Conservation (phyloP, 2,113 vertebrate genomes). For the Poeciliopsis occidentalis region DNA sequence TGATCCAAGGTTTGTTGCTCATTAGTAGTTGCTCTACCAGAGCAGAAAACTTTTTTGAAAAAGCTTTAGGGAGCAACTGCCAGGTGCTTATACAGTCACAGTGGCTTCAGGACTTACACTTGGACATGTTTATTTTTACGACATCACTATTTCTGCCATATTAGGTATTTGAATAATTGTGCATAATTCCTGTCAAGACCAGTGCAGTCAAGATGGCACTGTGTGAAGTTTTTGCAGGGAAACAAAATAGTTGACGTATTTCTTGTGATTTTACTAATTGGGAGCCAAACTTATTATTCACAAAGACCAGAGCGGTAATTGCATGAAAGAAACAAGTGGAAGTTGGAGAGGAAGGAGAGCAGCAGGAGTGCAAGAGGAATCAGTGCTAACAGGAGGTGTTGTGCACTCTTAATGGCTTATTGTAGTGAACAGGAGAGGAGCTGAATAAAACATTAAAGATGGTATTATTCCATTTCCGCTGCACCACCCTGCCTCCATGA, state of each 20-base stretch:
- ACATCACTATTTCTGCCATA: neutral
- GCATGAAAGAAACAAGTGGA: slow-evolving; percentile 8
- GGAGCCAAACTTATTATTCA: slow-evolving; percentile 32
- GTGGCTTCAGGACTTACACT: slow-evolving; percentile 21
- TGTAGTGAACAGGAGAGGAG: slow-evolving; percentile 57
- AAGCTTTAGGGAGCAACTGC: slow-evolving; percentile 1
- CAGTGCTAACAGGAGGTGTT: slow-evolving; percentile 31
- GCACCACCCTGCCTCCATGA: slow-evolving; percentile 37
- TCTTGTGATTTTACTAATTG: slow-evolving; percentile 14
- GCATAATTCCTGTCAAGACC: slow-evolving; percentile 6
- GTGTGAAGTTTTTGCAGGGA: neutral
- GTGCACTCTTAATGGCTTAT: slow-evolving; percentile 38
- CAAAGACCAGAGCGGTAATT: slow-evolving; percentile 16
- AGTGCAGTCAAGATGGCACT: slow-evolving; percentile 6
- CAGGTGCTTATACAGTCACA: neutral
- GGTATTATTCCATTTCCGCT: slow-evolving; percentile 66
- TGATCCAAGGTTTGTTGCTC: too few species aligned
- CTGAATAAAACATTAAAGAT: slow-evolving; percentile 70
- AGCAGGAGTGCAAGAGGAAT: slow-evolving; percentile 30
- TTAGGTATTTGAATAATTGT: slow-evolving; percentile 26
- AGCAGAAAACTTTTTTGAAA: neutral
- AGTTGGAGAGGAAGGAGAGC: slow-evolving; percentile 4
- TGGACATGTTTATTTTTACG: slow-evolving; percentile 8
- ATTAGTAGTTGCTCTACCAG: too few species aligned
- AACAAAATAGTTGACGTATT: slow-evolving; percentile 21